Conservation (phyloP, 2,888 invertebrate genomes). For the Cheilosia pagana region DNA sequence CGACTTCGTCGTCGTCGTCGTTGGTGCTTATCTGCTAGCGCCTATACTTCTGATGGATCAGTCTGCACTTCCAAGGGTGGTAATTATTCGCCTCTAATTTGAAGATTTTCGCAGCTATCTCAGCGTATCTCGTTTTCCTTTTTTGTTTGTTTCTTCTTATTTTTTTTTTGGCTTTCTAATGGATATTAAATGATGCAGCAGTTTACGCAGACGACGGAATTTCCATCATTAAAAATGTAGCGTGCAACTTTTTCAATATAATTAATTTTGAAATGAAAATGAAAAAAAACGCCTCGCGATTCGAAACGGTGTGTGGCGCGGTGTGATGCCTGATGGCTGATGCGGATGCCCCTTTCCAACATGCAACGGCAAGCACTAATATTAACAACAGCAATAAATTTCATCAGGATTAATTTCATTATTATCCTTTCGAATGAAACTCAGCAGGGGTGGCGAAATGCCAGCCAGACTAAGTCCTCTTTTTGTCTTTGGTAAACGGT, state of each 20-base stretch:
- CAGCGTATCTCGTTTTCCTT: neutral
- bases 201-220: slow-evolving; percentile 43
- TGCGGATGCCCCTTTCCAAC: neutral
- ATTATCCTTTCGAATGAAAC: slow-evolving; percentile 47
- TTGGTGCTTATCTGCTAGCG: slow-evolving; percentile 19
- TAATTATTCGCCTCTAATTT: slow-evolving; percentile 65
- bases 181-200: slow-evolving; percentile 70
- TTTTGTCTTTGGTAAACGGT: neutral
- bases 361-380: neutral
- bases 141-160: neutral
- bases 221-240: slow-evolving; percentile 53
- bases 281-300: slow-evolving; percentile 1
- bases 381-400: slow-evolving; percentile 33
- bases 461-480: neutral
- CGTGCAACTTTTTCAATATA: slow-evolving; percentile 52
- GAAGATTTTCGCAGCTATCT: slow-evolving; percentile 47
- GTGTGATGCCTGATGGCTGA: neutral
- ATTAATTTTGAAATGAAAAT: slow-evolving; percentile 62
- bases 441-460: slow-evolving; percentile 1
- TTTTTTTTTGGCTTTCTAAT: slow-evolving; percentile 40
- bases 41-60: slow-evolving; percentile 58
- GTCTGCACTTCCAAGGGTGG: slow-evolving; percentile 34
- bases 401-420: slow-evolving; percentile 62
- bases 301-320: neutral
- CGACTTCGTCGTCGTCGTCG: slow-evolving; percentile 7